phyloP scores from a whole-genome alignment of 2,797 vertebrate species.

The Centroberyx gerrardi region DNA sequence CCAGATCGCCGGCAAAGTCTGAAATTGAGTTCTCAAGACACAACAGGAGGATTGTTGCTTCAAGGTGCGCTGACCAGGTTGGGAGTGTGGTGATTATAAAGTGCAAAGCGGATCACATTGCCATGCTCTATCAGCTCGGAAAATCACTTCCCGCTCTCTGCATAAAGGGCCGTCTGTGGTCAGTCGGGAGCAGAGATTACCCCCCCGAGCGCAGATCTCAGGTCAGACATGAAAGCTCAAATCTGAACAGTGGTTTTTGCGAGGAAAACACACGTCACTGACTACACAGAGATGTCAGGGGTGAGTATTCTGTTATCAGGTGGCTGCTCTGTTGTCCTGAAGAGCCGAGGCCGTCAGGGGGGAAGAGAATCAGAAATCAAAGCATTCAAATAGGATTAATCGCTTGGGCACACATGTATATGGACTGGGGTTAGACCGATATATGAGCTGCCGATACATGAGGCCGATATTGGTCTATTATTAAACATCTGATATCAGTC shows the following conservation, averaged over 20 bases:
- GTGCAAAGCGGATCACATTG: constrained; percentile 20
- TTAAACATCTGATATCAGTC: no score
- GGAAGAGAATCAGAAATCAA: no score
- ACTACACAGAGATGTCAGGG: background rate
- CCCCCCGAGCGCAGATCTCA: background rate
- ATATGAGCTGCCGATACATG: no score
- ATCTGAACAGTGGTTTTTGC: background rate
- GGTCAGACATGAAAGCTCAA: background rate
- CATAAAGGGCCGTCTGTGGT: constrained; percentile 28
- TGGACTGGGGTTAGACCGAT: no score
- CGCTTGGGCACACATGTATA: no score
- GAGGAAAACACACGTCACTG: constrained; percentile 4
- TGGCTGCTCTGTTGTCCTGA: background rate
- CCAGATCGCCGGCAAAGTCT: constrained; percentile 2
- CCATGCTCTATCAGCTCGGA: constrained; percentile 19
- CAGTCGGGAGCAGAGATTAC: constrained; percentile 2
- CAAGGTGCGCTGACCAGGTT: constrained; percentile 3
- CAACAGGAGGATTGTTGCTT: background rate
- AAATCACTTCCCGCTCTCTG: constrained; percentile 37
- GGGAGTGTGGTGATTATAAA: constrained; percentile 6
- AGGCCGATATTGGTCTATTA: no score
- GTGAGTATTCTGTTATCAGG: background rate
- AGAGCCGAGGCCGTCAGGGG: no score
- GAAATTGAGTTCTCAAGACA: background rate
- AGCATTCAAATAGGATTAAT: no score